These are phyloP conservation scores for Fundulus diaphanus DNA, from an alignment of 2,797 vertebrate species.

Conservation along the genomic window DNA sequence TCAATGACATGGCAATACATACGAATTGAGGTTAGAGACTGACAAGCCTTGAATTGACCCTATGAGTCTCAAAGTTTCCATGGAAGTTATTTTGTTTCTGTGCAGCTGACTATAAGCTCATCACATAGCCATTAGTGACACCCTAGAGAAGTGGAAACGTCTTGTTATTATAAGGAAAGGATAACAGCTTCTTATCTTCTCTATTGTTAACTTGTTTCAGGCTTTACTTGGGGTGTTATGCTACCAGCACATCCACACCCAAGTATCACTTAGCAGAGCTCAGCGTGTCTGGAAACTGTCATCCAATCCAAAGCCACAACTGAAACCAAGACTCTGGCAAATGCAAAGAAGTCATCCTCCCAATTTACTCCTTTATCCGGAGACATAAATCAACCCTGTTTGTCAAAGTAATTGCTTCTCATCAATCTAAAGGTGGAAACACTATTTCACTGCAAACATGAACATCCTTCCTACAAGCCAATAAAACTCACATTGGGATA, in stretches of 20 bases:
- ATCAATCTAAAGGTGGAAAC: constrained; percentile 30
- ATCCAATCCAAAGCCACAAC: constrained; percentile 47
- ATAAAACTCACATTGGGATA: constrained; percentile 28
- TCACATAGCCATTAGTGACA: not conserved
- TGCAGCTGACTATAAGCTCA: not conserved
- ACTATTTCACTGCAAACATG: constrained; percentile 13
- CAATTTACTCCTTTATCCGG: constrained; percentile 38
- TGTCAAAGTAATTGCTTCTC: constrained; percentile 29
- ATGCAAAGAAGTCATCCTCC: constrained; percentile 51
- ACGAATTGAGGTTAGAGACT: not conserved
- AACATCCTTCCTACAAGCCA: constrained; percentile 8
- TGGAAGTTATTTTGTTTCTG: not conserved
- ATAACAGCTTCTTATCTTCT: not conserved
- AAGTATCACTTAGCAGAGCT: constrained; percentile 7
- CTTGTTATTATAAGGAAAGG: not conserved
- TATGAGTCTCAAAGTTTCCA: not conserved
- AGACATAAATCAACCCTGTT: constrained; percentile 45
- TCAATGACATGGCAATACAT: not conserved
- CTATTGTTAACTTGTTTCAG: not conserved
- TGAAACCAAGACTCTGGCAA: constrained; percentile 36
- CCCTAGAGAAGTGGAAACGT: not conserved
- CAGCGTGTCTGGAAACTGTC: constrained; percentile 39
- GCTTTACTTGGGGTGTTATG: not conserved
- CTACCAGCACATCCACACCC: constrained; percentile 38
- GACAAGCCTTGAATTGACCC: not conserved